Conservation (phyloP, 2,113 vertebrate genomes). For the Silurus asotus region DNA sequence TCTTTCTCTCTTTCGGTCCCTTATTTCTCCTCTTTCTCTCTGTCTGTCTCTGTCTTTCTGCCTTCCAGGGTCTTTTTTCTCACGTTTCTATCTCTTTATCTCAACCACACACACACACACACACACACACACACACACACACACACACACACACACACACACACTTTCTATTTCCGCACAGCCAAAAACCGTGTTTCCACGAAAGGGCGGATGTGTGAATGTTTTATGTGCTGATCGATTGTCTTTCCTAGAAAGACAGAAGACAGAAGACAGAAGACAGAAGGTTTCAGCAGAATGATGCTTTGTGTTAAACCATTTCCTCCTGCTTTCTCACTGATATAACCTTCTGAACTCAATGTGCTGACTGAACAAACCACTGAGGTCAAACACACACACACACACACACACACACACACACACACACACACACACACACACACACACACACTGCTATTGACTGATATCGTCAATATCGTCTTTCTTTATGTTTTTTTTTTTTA, state of each 20-base stretch:
- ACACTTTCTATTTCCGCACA: background rate
- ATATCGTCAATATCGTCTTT: too few species aligned
- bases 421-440: too few species aligned
- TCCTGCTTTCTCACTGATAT: conserved; percentile 4
- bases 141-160: background rate
- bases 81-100: too few species aligned
- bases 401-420: too few species aligned
- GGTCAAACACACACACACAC: background rate
- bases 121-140: background rate
- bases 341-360: background rate
- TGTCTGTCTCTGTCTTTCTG: too few species aligned
- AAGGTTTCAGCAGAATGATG: conserved; percentile 15
- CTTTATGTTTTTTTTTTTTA: too few species aligned
- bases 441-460: too few species aligned
- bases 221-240: conserved; percentile 1
- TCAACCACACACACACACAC: too few species aligned
- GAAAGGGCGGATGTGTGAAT: background rate
- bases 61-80: too few species aligned
- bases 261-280: background rate
- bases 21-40: too few species aligned
- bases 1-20: too few species aligned
- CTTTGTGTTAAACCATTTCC: background rate
- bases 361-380: background rate
- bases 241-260: conserved; percentile 1
- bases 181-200: background rate